phyloP scores from a whole-genome alignment of 2,113 vertebrate genomes.

The Oncorhynchus kisutch region DNA sequence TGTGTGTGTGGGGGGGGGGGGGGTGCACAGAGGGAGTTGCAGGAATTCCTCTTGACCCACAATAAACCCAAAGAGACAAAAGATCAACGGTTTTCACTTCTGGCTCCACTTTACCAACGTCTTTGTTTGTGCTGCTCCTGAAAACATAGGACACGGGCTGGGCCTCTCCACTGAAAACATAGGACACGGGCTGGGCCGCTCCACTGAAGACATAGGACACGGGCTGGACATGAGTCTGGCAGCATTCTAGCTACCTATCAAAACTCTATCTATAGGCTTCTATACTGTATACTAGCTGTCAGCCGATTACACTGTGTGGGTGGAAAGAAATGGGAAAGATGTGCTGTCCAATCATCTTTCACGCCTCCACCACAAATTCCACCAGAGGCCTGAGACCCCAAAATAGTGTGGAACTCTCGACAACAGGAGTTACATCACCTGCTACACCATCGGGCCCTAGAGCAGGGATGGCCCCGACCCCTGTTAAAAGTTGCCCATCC shows the following conservation, averaged over 20 bases:
- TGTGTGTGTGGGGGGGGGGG: no score
- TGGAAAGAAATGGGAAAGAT: conserved; percentile 29
- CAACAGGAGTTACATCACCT: conserved; percentile 24
- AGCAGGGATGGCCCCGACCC: no score
- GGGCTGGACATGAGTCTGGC: conserved; percentile 31
- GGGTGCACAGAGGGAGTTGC: conserved; percentile 1
- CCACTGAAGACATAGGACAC: no score
- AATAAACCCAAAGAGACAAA: conserved; percentile 66
- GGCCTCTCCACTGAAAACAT: no score
- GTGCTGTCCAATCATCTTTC: conserved; percentile 30
- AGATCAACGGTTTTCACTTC: conserved; percentile 33
- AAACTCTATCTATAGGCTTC: no score
- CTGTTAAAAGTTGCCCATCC: no score
- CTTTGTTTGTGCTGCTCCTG: conserved; percentile 41
- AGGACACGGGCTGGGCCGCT: no score
- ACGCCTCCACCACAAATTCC: conserved; percentile 14
- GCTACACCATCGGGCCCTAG: neutral
- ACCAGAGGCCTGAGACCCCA: neutral
- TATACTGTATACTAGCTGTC: conserved; percentile 19
- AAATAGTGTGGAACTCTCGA: neutral
- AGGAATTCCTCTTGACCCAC: conserved; percentile 56
- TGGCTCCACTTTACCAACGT: conserved; percentile 37
- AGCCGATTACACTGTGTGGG: conserved; percentile 33
- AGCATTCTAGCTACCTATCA: conserved; percentile 20
- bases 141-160: conserved; percentile 30